These are phyloP conservation scores for Aphelenchoides fujianensis DNA, from an alignment of 1,140 invertebrate genomes.

Conservation along the genomic window DNA sequence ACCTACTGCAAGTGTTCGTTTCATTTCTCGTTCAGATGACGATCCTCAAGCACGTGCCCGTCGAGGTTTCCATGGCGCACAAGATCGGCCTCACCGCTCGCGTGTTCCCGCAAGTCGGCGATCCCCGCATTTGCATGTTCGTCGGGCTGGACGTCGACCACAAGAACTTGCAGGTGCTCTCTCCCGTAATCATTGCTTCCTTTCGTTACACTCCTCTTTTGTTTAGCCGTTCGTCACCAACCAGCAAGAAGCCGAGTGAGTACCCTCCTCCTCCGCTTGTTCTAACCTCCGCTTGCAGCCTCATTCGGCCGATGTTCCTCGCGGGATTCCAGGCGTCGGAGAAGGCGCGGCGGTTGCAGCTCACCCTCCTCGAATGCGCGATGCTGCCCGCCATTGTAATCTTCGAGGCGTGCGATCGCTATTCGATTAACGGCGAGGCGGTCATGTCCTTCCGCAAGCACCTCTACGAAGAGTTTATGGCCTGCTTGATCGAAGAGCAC, in stretches of 20 bases:
- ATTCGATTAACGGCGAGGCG: background rate
- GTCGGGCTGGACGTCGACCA: background rate
- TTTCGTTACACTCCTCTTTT: too few relatives aligned
- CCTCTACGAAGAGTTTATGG: background rate
- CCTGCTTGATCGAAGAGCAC: background rate
- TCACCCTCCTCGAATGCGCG: background rate
- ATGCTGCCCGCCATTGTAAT: background rate
- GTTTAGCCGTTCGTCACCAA: too few relatives aligned
- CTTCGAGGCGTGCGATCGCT: background rate
- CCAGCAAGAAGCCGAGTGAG: too few relatives aligned
- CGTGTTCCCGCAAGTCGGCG: background rate
- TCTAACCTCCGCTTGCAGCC: too few relatives aligned
- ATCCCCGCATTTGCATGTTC: background rate
- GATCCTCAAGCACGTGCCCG: background rate
- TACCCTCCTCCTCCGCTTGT: too few relatives aligned
- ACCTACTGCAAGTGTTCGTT: too few relatives aligned
- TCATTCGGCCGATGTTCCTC: background rate
- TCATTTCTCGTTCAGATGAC: background rate
- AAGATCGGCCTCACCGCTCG: background rate
- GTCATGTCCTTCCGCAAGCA: background rate
- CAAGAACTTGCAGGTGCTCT: background rate
- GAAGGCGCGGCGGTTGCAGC: background rate
- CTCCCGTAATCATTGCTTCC: too few relatives aligned
- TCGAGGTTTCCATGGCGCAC: background rate
- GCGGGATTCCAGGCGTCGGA: background rate